Conservation (phyloP, 2,888 invertebrate genomes). For the Brenthis ino region DNA sequence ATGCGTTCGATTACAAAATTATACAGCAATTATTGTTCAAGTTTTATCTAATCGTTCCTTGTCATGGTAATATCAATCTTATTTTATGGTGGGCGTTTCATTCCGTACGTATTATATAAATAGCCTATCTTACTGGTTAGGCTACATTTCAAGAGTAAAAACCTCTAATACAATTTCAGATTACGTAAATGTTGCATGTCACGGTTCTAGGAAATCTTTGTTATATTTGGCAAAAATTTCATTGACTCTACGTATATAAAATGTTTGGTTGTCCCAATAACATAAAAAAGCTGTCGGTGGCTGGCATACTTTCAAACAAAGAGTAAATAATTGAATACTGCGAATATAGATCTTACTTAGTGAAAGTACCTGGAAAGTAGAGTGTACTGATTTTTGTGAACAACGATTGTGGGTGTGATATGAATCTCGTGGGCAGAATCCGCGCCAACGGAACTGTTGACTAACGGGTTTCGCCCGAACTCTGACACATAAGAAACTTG, state of each 20-base stretch:
- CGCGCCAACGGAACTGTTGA: conserved; percentile 47
- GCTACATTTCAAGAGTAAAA: too few species aligned
- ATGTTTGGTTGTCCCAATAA: too few species aligned
- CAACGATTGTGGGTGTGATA: conserved; percentile 34
- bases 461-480: conserved; percentile 62
- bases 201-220: background rate
- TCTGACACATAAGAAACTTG: conserved; percentile 45
- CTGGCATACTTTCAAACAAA: background rate
- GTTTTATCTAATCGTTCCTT: conserved; percentile 13
- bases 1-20: conserved; percentile 17
- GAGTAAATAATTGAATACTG: conserved; percentile 15
- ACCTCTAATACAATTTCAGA: background rate
- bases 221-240: too few species aligned
- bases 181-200: background rate
- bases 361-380: conserved; percentile 51
- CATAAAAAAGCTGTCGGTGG: background rate
- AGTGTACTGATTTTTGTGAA: conserved; percentile 37
- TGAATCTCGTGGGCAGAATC: conserved; percentile 37
- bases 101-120: background rate
- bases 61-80: conserved; percentile 11
- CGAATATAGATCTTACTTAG: conserved; percentile 36
- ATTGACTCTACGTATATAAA: too few species aligned
- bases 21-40: conserved; percentile 12
- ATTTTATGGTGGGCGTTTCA: conserved; percentile 3
- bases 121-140: background rate